Evolutionary conservation across 2,888 invertebrate genomes (phyloP), one percentile per base, ranked within the genome.

Genomic region (Lampropteryx suffumata): DNA sequence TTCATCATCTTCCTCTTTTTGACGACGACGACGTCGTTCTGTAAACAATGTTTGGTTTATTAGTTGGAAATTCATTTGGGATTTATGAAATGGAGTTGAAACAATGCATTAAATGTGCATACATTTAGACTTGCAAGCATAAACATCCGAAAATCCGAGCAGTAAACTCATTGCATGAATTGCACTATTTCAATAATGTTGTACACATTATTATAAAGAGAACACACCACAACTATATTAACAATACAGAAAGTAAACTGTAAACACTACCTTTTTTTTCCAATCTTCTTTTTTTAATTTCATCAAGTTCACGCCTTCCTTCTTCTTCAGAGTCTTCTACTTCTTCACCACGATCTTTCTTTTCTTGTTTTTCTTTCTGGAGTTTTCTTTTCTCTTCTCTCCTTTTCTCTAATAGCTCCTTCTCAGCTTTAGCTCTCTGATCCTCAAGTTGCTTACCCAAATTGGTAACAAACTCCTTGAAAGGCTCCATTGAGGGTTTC

Each of bases 401-500:
- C 40, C 73, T 67, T 60, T 77, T 84, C 53, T 76, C 77, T 59
- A 77, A 67, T 35, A 69, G 79, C 54, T 82, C 84, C 47, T 89
- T 79, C 59, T 92, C 91, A 26, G 92, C 90, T 63, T 92, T 92
- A 49, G 90, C 91, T 61, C 90, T 92, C 53, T 91, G 83, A 56
- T 93, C 92, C 61, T 93, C 92, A 33, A 95, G 87, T 68, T 93
- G 92, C 57, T 92, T 92, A 28, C 92, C 93, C 56, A 94, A 84
- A 64, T 92, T 91, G 27, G 90, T 90, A 24, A 96, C 92, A 74
- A 94, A 94, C 59, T 95, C 94, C 73, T 94, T 94, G 57, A 97
- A 92, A 49, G 95, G 94, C 67, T 94, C 94, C 3, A 94, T 79
- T 0, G 97, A 96, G 7, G 97, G 96, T 76, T 97, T 97, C 77